These are phyloP conservation scores for Anthrax anthrax DNA, from an alignment of 2,888 invertebrate species.

Conservation along the genomic window DNA sequence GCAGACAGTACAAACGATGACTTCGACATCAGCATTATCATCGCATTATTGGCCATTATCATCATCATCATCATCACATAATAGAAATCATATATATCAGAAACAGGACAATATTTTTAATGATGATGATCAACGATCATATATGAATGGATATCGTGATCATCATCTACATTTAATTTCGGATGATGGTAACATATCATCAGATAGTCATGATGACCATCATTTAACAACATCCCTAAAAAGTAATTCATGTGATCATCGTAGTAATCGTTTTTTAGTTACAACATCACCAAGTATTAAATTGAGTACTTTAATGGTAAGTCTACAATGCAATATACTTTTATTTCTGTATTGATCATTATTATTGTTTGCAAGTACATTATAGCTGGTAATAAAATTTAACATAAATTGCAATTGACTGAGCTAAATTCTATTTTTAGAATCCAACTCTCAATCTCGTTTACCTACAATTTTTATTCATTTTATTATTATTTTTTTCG, in stretches of 20 bases:
- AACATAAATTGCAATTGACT: constrained; percentile 5
- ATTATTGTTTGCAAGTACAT: no score
- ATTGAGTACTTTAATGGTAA: constrained; percentile 35
- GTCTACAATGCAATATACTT: no score
- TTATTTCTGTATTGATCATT: no score
- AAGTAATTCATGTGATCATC: not conserved
- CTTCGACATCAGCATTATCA: constrained; percentile 30
- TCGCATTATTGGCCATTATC: constrained; percentile 17
- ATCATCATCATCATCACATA: constrained; percentile 1
- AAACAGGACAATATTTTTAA: no score
- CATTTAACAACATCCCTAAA: not conserved
- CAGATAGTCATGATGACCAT: not conserved
- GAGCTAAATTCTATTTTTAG: constrained; percentile 2
- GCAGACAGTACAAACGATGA: constrained; percentile 34
- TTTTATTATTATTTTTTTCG: no score
- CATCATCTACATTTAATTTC: constrained; percentile 1
- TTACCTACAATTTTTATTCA: no score
- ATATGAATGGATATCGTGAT: constrained; percentile 5
- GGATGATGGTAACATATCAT: not conserved
- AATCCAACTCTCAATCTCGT: not conserved
- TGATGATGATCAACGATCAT: not conserved
- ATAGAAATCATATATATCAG: not conserved
- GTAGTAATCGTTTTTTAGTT: not conserved
- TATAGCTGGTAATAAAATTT: no score
- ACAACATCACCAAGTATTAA: constrained; percentile 28